These are phyloP conservation scores for Battus philenor DNA, from an alignment of 1,140 invertebrate species.

Conservation along the genomic window DNA sequence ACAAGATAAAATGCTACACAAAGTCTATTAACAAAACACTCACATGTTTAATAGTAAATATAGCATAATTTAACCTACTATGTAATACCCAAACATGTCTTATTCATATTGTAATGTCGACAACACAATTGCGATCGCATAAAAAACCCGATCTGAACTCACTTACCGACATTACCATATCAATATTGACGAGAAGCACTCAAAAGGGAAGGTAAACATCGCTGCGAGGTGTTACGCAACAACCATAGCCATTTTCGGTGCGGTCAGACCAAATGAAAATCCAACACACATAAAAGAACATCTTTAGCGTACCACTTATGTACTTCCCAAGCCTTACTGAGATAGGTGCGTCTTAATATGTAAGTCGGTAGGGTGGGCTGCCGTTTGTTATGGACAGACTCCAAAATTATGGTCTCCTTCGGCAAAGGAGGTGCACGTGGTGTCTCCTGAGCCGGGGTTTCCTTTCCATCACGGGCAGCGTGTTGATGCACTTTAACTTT, in stretches of 20 bases:
- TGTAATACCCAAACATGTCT: too few species aligned
- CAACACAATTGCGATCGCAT: not conserved
- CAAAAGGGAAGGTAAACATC: slow-evolving; percentile 26
- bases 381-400: slow-evolving; percentile 39
- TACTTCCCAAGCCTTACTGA: slow-evolving; percentile 30
- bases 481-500: too few species aligned
- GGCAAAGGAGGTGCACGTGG: slow-evolving; percentile 47
- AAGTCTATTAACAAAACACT: too few species aligned
- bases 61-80: too few species aligned
- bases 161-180: slow-evolving; percentile 20
- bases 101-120: too few species aligned
- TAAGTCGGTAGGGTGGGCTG: slow-evolving; percentile 24
- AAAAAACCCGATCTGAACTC: not conserved
- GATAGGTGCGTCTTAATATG: slow-evolving; percentile 37
- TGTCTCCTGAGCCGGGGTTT: slow-evolving; percentile 35
- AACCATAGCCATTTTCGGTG: slow-evolving; percentile 23
- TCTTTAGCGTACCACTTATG: slow-evolving; percentile 39
- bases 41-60: too few species aligned
- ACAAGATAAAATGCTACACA: too few species aligned
- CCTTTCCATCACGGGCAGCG: slow-evolving; percentile 18
- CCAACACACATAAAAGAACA: slow-evolving; percentile 34
- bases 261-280: slow-evolving; percentile 32
- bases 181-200: slow-evolving; percentile 18
- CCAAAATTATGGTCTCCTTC: slow-evolving; percentile 47
- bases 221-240: slow-evolving; percentile 30